These are phyloP conservation scores for Ptychodera flava DNA, from an alignment of 35 echinoderm and acorn worm genomes.

Conservation along the genomic window DNA sequence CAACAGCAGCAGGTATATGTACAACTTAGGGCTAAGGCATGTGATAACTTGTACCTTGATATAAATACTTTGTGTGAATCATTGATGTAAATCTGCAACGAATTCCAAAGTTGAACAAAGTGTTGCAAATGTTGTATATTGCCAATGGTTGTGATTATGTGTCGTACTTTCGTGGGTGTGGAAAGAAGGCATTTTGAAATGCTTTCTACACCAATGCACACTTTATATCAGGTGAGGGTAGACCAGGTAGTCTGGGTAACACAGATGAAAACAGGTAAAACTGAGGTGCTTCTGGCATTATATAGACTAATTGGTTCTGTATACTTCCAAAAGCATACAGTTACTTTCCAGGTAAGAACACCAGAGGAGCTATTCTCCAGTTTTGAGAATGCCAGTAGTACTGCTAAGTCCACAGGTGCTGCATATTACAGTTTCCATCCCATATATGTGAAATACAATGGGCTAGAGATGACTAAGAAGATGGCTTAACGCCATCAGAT, in stretches of 20 bases:
- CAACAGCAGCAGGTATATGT: slow-evolving; percentile 12
- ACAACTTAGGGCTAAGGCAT: slow-evolving; percentile 17
- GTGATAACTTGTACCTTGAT: slow-evolving; percentile 35
- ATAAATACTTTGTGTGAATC: slow-evolving; percentile 19
- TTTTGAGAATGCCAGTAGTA: slow-evolving; percentile 3
- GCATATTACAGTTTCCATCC: slow-evolving; percentile 27
- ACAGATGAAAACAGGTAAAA: not conserved
- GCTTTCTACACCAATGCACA: slow-evolving; percentile 29
- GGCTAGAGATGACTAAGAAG: slow-evolving; percentile 25
- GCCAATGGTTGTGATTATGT: slow-evolving; percentile 67
- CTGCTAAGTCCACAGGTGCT: not conserved
- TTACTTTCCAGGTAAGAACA: slow-evolving; percentile 26
- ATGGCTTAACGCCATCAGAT: slow-evolving; percentile 28
- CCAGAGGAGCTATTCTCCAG: slow-evolving; percentile 18
- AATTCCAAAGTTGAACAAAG: slow-evolving; percentile 9
- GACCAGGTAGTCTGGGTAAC: slow-evolving; percentile 11
- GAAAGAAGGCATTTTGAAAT: slow-evolving; percentile 32
- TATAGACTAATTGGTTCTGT: slow-evolving; percentile 31
- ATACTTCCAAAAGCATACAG: slow-evolving; percentile 33
- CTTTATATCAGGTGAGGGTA: slow-evolving; percentile 22
- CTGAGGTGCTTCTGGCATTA: slow-evolving; percentile 21
- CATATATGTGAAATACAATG: slow-evolving; percentile 17
- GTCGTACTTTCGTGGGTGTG: slow-evolving; percentile 41
- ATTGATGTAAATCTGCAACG: slow-evolving; percentile 10
- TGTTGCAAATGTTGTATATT: slow-evolving; percentile 47